These are phyloP conservation scores for Tapirus indicus DNA, from an alignment of 2,797 vertebrate species.

Conservation along the genomic window DNA sequence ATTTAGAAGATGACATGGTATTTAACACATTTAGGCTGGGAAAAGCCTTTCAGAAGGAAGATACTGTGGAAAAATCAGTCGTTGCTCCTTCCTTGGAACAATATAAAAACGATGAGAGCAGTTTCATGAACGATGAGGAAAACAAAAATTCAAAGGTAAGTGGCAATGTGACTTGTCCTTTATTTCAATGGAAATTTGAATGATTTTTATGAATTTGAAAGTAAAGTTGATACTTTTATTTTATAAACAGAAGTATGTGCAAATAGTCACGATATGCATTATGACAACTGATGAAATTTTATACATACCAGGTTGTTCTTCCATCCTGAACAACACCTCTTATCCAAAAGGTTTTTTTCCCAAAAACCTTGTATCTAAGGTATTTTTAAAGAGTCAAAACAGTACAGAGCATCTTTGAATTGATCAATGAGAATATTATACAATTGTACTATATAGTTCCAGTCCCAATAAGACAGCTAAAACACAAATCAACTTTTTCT, in stretches of 20 bases:
- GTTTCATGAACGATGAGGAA: conserved; percentile 86
- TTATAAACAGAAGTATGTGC: conserved; percentile 49
- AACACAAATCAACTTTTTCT: conserved; percentile 69
- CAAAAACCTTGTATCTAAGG: background rate
- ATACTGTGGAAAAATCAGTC: conserved; percentile 79
- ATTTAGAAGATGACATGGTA: conserved; percentile 88
- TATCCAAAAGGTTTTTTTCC: background rate
- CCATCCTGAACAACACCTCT: background rate
- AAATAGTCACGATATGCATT: background rate
- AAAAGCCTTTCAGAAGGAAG: conserved; percentile 86
- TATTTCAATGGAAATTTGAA: conserved; percentile 33
- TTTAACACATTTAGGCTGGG: conserved; percentile 86
- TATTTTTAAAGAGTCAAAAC: conserved; percentile 31
- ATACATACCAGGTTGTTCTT: background rate
- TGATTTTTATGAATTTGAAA: conserved; percentile 35
- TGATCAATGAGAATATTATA: background rate
- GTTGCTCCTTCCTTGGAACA: conserved; percentile 84
- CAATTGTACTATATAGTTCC: background rate
- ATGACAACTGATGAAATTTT: background rate
- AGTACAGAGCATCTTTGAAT: conserved; percentile 19
- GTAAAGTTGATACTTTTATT: conserved; percentile 33
- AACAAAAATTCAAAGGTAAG: conserved; percentile 87
- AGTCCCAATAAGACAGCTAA: conserved; percentile 31
- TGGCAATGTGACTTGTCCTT: conserved; percentile 73
- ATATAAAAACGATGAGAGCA: conserved; percentile 86